phyloP scores from a whole-genome alignment of 2,888 invertebrate genomes.

The Cabera pusaria region DNA sequence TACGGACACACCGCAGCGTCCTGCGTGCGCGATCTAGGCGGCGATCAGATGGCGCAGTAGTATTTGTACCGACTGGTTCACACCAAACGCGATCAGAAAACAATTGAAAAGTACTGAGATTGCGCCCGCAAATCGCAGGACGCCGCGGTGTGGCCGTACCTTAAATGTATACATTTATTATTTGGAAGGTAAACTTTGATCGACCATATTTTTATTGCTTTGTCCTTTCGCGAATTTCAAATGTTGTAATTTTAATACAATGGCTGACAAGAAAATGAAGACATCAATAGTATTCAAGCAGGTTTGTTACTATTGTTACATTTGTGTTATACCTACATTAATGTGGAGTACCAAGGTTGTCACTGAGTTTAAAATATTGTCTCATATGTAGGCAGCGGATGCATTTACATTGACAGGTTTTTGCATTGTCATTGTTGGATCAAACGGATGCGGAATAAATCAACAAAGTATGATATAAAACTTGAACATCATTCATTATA shows the following conservation, averaged over 20 bases:
- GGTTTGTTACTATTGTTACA: slow-evolving; percentile 38
- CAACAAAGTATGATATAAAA: slow-evolving; percentile 4
- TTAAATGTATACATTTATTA: too few relatives aligned
- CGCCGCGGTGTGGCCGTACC: too few relatives aligned
- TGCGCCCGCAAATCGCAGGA: too few relatives aligned
- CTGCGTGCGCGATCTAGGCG: too few relatives aligned
- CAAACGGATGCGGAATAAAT: slow-evolving; percentile 10
- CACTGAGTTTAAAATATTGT: slow-evolving; percentile 29
- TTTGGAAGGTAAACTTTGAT: too few relatives aligned
- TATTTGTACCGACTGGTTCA: too few relatives aligned
- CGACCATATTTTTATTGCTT: too few relatives aligned
- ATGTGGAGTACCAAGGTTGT: slow-evolving; percentile 15
- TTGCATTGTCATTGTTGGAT: slow-evolving; percentile 21
- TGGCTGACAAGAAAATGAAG: slow-evolving; percentile 31
- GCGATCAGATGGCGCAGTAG: too few relatives aligned
- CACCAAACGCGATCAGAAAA: too few relatives aligned
- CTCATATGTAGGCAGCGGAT: slow-evolving; percentile 22
- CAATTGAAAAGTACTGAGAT: too few relatives aligned
- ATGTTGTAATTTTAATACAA: slow-evolving; percentile 20
- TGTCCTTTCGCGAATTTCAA: slow-evolving; percentile 10
- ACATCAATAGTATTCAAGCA: slow-evolving; percentile 34
- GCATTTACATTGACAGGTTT: slow-evolving; percentile 25
- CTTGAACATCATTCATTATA: too few relatives aligned
- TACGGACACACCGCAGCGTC: too few relatives aligned
- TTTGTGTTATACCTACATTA: slow-evolving; percentile 27